Conservation (phyloP, 2,888 invertebrate species). For the Melitaea athalia region DNA sequence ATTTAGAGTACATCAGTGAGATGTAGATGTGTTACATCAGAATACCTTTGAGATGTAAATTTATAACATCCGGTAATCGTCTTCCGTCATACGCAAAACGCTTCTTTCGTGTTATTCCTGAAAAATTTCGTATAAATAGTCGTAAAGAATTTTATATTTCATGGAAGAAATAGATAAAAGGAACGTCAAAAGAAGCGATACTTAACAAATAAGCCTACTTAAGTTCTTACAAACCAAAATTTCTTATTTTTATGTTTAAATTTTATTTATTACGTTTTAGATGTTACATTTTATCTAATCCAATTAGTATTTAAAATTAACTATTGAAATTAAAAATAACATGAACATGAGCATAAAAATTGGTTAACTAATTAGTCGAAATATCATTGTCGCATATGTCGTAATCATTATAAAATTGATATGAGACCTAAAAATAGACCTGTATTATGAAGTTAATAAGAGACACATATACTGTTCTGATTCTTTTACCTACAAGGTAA, state of each 20-base stretch:
- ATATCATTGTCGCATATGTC: too few species aligned
- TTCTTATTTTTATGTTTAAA: not conserved
- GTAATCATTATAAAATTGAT: too few species aligned
- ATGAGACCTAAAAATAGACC: too few species aligned
- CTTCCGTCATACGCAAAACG: conserved; percentile 75
- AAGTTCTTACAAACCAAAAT: not conserved
- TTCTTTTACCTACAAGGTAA: too few species aligned
- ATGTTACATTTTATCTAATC: too few species aligned
- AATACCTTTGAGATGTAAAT: conserved; percentile 78
- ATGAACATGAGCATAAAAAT: too few species aligned
- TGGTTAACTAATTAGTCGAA: too few species aligned
- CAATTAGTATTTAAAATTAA: too few species aligned
- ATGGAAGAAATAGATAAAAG: not conserved
- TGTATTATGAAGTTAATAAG: too few species aligned
- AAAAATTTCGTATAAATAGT: conserved; percentile 45
- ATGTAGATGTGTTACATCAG: not conserved
- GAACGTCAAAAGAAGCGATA: too few species aligned
- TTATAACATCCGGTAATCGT: conserved; percentile 70
- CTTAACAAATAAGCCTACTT: not conserved
- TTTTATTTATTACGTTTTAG: not conserved
- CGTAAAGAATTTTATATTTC: not conserved
- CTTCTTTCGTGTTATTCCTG: conserved; percentile 63
- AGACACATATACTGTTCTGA: too few species aligned
- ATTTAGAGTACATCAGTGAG: not conserved
- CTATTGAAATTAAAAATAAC: too few species aligned